Conservation (phyloP, 92 coral and sea anemone species). For the Zoanthus solanderi region DNA sequence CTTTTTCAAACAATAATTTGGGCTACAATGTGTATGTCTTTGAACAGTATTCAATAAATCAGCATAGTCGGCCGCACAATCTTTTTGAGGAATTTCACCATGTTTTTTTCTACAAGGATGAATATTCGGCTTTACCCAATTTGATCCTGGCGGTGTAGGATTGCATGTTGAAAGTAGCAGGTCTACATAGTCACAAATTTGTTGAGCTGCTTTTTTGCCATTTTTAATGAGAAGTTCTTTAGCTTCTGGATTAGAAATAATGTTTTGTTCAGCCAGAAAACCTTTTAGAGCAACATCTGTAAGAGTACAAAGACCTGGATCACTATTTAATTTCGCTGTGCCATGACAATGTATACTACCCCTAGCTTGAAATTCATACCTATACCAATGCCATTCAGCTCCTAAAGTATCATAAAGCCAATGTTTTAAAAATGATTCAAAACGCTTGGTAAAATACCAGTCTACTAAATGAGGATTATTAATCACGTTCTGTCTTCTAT, state of each 20-base stretch:
- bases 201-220: constrained; percentile 11
- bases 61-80: constrained; percentile 2
- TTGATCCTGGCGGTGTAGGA: constrained; percentile 13
- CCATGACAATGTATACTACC: constrained; percentile 14
- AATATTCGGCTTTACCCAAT: constrained; percentile 1
- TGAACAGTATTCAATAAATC: constrained; percentile 6
- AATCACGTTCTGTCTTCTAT: constrained; percentile 38
- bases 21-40: background rate
- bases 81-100: background rate
- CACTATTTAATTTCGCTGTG: constrained; percentile 7
- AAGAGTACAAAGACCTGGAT: constrained; percentile 13
- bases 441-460: constrained; percentile 47
- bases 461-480: constrained; percentile 48
- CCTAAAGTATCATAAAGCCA: constrained; percentile 26
- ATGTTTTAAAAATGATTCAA: constrained; percentile 38
- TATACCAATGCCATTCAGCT: constrained; percentile 6
- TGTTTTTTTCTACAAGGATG: constrained; percentile 10
- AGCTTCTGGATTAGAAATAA: background rate
- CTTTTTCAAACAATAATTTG: constrained; percentile 20
- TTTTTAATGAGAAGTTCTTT: constrained; percentile 5
- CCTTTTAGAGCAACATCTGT: constrained; percentile 14
- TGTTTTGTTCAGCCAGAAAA: constrained; percentile 10
- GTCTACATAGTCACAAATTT: constrained; percentile 12
- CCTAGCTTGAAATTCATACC: constrained; percentile 45
- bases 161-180: constrained; percentile 7